Evolutionary conservation across 2,113 vertebrate species (phyloP).

Genomic region (Gymnarchus niloticus): DNA sequence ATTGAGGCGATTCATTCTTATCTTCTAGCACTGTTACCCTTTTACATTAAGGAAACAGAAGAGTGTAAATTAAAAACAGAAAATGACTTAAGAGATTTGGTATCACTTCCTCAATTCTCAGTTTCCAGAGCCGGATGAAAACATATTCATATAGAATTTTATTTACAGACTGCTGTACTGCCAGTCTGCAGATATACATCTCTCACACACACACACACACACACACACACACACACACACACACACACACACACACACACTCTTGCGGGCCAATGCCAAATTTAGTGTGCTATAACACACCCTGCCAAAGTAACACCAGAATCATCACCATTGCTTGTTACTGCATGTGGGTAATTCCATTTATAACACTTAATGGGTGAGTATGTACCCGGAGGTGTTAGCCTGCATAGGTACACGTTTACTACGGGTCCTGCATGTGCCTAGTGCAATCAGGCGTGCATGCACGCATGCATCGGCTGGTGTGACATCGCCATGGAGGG

Average conservation of each 20-base stretch:
- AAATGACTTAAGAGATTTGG: no score
- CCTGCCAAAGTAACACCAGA: background rate
- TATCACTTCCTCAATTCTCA: no score
- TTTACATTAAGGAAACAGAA: no score
- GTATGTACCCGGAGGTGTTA: background rate
- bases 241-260: no score
- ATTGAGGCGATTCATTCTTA: no score
- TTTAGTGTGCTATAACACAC: no score
- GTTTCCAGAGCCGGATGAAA: background rate
- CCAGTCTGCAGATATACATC: background rate
- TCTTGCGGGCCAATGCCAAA: no score
- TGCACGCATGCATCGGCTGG: background rate
- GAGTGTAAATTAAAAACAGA: no score
- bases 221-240: no score
- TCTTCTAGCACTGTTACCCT: no score
- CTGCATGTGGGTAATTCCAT: background rate
- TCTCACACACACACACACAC: no score
- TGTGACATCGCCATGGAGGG: background rate
- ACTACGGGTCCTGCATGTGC: background rate
- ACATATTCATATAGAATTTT: background rate
- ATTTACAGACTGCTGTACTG: background rate
- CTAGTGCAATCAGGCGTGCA: background rate
- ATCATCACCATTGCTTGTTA: background rate
- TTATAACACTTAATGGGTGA: background rate
- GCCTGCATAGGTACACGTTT: background rate